These are phyloP conservation scores for Aphis craccivora DNA, from an alignment of 1,140 invertebrate genomes.

Conservation along the genomic window DNA sequence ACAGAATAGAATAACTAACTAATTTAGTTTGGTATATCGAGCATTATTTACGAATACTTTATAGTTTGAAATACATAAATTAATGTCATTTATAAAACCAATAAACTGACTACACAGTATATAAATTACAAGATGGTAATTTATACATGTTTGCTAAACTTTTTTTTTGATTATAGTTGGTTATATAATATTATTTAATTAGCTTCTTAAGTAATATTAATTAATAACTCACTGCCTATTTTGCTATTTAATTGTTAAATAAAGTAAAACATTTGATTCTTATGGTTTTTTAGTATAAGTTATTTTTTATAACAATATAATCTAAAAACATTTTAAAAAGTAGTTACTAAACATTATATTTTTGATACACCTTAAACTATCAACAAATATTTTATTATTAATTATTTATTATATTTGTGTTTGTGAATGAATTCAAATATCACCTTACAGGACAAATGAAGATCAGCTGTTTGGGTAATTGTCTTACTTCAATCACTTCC, in stretches of 20 bases:
- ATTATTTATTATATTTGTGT: background rate
- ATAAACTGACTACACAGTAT: background rate
- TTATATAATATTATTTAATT: no score
- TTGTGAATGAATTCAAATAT: background rate
- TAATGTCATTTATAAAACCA: background rate
- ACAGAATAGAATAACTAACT: background rate
- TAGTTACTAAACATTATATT: background rate
- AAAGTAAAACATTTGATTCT: background rate
- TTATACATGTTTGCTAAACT: background rate
- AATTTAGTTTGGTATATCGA: background rate
- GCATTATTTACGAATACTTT: background rate
- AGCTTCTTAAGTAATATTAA: no score
- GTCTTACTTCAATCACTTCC: background rate
- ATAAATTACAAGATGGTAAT: no score
- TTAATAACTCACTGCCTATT: background rate
- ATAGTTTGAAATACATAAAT: background rate
- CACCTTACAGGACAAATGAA: background rate
- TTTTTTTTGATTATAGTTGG: no score
- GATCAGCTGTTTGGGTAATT: background rate
- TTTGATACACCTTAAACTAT: background rate
- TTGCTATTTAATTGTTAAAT: background rate
- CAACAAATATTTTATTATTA: background rate
- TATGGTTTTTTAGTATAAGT: background rate
- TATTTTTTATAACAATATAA: background rate
- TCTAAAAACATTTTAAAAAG: background rate